Evolutionary conservation across 1,140 invertebrate species (phyloP), one percentile per base, ranked within the genome.

Genomic region (Panagrolaimus sp.): DNA sequence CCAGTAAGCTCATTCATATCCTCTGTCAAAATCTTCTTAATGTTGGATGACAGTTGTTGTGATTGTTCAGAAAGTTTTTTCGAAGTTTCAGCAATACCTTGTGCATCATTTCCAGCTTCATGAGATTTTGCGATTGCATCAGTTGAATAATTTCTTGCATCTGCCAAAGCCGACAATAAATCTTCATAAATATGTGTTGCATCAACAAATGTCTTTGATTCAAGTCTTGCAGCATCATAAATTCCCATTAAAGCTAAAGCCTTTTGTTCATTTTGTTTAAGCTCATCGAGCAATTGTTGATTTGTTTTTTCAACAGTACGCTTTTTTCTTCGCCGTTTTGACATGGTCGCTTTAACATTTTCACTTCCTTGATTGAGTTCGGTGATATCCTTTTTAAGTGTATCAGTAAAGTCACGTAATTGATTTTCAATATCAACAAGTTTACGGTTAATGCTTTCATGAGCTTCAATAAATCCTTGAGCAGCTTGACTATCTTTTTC

Each of bases 181-280:
- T 75, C 66, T 46, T 63, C 67, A 64, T 77, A 75, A 44, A 75
- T 69, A 43, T 63, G 72, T 12, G 74, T 65, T 14, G 74, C 74
- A 52, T 71, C 66, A 43, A 75, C 68, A 28, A 68, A 46, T 26
- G 45, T 21, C n/a, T 26, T 15, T 21, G 44, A n/a, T 71, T 76
- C 63, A 32, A 76, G 52, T 21, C 65, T 17, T 5, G 73, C 63
- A 38, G 73, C 72, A 64, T 73, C 74, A 62, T 75, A 75, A 32
- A 75, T 75, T 28, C 71, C 73, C 26, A 17, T 26, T 24, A 71
- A 21, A 43, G 68, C 68, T 10, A 32, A 28, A 12, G 71, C 71
- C 17, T 71, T 44, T 10, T 24, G n/a, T 45, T 76, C 73, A 21
- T 76, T 14, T 43, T 75, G 52, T 28, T 21, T 43, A 28, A 75